phyloP scores from a whole-genome alignment of 2,797 vertebrate species.

The Vireo griseus region DNA sequence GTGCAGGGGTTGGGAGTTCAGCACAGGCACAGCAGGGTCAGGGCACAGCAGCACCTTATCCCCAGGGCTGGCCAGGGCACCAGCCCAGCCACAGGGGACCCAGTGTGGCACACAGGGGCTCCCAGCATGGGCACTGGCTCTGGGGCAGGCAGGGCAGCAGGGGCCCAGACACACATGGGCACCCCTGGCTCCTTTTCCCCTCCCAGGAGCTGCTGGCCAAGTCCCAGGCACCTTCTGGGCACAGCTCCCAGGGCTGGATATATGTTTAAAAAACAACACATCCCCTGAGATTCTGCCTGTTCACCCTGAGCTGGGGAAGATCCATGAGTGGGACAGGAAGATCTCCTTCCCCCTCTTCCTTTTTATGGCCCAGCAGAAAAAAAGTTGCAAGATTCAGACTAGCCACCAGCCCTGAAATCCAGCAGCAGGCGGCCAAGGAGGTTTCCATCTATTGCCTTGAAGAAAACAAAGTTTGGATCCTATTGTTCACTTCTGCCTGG shows the following conservation, averaged over 20 bases:
- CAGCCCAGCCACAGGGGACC: neutral
- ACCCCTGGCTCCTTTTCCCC: no score
- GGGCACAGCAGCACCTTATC: neutral
- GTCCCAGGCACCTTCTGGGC: neutral
- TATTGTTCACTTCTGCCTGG: neutral
- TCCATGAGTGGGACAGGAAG: neutral
- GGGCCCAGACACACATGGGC: fast-evolving
- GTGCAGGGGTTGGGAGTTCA: neutral
- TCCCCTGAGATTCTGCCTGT: neutral
- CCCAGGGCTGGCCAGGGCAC: neutral
- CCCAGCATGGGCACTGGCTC: neutral
- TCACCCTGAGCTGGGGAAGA: neutral
- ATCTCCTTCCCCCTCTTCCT: neutral
- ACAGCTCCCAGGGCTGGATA: neutral
- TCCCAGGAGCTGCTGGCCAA: neutral
- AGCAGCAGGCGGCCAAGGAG: fast-evolving
- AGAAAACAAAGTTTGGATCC: neutral
- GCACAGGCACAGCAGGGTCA: neutral
- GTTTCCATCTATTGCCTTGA: neutral
- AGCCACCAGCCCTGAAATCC: neutral
- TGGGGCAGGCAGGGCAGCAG: neutral
- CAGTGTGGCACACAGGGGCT: neutral
- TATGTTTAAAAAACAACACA: fast-evolving
- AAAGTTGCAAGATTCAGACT: neutral
- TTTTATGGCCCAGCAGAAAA: neutral